Conservation (phyloP, 2,888 invertebrate genomes). For the Aphelenchoides bicaudatus region DNA sequence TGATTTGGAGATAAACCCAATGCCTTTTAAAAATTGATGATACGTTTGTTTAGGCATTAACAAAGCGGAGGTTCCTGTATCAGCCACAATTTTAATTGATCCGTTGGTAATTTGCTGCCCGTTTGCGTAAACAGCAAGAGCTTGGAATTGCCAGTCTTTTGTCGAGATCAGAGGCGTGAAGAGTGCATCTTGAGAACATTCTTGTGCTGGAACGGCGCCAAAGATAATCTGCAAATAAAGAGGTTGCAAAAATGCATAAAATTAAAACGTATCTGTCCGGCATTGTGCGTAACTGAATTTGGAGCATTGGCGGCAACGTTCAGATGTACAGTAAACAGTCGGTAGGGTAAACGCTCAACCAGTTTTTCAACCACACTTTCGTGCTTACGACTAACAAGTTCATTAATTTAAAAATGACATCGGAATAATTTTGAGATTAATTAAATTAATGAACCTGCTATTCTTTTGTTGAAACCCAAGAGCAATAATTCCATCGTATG, state of each 20-base stretch:
- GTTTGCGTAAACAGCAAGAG: not conserved
- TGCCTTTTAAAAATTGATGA: not conserved
- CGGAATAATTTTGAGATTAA: too few species aligned
- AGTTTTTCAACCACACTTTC: too few species aligned
- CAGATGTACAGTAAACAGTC: not conserved
- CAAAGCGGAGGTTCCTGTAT: slow-evolving; percentile 16
- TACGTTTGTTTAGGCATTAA: slow-evolving; percentile 1
- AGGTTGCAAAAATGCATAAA: not conserved
- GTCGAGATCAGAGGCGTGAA: slow-evolving; percentile 6
- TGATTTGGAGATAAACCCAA: too few species aligned
- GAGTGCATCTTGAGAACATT: not conserved
- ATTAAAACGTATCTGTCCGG: not conserved
- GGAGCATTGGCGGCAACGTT: not conserved
- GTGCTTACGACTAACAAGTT: too few species aligned
- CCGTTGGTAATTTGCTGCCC: not conserved
- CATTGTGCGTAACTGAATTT: not conserved
- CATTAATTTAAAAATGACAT: too few species aligned
- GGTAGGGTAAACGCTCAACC: too few species aligned
- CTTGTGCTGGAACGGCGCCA: slow-evolving; percentile 5
- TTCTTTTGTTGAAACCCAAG: slow-evolving; percentile 13
- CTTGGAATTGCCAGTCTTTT: slow-evolving; percentile 11
- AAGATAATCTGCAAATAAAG: slow-evolving; percentile 9
- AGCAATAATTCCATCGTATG: slow-evolving; percentile 16
- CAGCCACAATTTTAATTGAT: not conserved
- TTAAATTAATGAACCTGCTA: too few species aligned